Base-by-base conservation (phyloP, 1,140 invertebrate species). In the Andricus grossulariae region DNA sequence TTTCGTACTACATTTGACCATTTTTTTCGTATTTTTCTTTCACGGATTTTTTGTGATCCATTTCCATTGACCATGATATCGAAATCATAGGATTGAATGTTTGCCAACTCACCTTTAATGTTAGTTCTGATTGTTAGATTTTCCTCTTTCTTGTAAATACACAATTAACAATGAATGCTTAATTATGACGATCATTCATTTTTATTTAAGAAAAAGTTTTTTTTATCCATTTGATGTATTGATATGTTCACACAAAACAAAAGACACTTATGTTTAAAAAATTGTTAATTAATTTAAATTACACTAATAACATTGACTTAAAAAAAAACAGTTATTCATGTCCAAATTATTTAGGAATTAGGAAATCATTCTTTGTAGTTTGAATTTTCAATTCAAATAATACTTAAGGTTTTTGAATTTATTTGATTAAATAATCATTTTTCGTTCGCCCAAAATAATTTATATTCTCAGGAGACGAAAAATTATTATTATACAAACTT, bases 101-200 rank as follows among this genome's bases (percentile, higher is more conserved):
- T 10, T 45, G 39, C 7, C 39, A 45, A 5, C 39, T 54, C 52
- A 54, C 52, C n/a, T 54, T n/a, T 18, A 54, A 54, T 54, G 52
- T 5, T 54, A 54, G 52, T 54, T 54, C 18, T 54, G 7, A 54
- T 66, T 8, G 13, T n/a, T 66, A 66, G 60, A 60, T 60, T 32
- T 66, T 66, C 25, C 60, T 32, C 7, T 66, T n/a, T 39, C 25
- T 45, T 66, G 60, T 66, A 66, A 39, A 66, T 66, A 66, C 60
- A 66, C 60, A 45, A 66, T n/a, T 6, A 19, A 52, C 16, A 73
- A 6, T 73, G 50, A 32, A 50, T 73, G 45, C 52, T 10, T 25
- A 49, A 19, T 39, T 55, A 18, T 55, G 52, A 45, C 39, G 6
- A 5, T 39, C 3, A 45, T 45, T 11, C 39, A 6, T n/a, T 21